Base-by-base conservation (phyloP, 1,140 invertebrate species). In the Subanguina moxae region DNA sequence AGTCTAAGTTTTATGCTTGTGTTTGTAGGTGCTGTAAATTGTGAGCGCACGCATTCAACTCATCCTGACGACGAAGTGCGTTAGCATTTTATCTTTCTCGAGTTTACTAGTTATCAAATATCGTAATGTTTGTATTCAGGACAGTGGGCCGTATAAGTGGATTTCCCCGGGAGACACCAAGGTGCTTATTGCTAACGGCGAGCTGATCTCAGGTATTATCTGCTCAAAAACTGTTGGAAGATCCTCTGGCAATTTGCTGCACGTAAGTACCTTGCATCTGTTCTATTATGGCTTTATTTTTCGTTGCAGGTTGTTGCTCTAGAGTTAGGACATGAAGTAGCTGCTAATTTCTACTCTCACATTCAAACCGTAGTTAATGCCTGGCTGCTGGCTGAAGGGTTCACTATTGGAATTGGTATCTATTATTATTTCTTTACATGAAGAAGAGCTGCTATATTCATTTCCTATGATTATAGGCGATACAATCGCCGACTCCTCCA, bases 141-240 rank as follows among this genome's bases (percentile, higher is more conserved):
- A 99, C 82, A 91, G 92, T 70, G 94, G 94, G 0, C 94, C 94
- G 0, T 97, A 97, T 82, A 94, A 94, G 82, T 99, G 94, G 94
- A 97, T 99, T 67, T 97, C 94, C 45, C 94, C 94, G 7, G 96
- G 95, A 73, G 96, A 99, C 80, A 99, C 96, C 0, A 97, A 97
- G 86, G 88, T 90, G 42, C 90, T 98, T 87, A 94, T 99, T 58
- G 96, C 98, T 82, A 93, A 98, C 83, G 94, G 95, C 30, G 91
- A 97, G 83, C 85, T 99, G 0, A 88, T 99, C 0, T 84, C 82
- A 66, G 87, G 96, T 23, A 99, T 99, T 80, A 86, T 99, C 21
- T 99, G 96, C 86, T 97, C 98, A 76, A 96, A 96, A 82, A 95
- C 95, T 0, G 86, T 99, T 57, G 96, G 96, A 83, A 90, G 94